Evolutionary conservation across 2,888 invertebrate genomes (phyloP), one percentile per base, ranked within the genome.

Genomic region (Thumatha senex): DNA sequence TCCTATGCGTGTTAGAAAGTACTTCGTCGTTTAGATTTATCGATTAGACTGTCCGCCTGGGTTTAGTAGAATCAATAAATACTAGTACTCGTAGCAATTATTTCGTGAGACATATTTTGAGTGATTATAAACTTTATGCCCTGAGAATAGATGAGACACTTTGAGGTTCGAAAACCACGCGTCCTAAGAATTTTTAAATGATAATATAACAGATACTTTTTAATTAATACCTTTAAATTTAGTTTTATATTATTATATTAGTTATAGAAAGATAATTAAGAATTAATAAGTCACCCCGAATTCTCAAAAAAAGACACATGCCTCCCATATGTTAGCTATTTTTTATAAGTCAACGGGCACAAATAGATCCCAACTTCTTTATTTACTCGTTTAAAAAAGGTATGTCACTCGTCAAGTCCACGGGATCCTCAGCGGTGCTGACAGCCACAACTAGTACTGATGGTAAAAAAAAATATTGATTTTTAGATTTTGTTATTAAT

Each of bases 331-430:
- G 67, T 42, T 51, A 43, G 39, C 60, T 63, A 54, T 61, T 65
- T 70, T 71, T 62, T 65, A 58, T 61, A 55, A 40, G 35, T 46
- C 40, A 45, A 40, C 45, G 46, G 42, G 61, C 67, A 58, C 49
- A 64, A 72, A 71, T 72, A 74, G 61, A 59, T 42, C 43, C 44
- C 48, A 33, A 61, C 57, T 54, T 44, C 56, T 66, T 61, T 61
- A 59, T 69, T 63, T 62, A 42, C 42, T 43, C 50, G 43, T 44
- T 49, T 38, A 41, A 67, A 35, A 72, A 70, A 62, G 61, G 57
- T 65, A 41, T 67, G 67, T 74, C 74, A 72, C 59, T 75, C 74
- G 45, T 71, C 74, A 66, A 55, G 47, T 55, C 39, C 48, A 61
- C 61, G 58, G 57, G 42, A 50, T 61, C 51, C 46, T 61, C 55